Evolutionary conservation across 2,888 invertebrate genomes (phyloP).

Genomic region (Morpho achilles): DNA sequence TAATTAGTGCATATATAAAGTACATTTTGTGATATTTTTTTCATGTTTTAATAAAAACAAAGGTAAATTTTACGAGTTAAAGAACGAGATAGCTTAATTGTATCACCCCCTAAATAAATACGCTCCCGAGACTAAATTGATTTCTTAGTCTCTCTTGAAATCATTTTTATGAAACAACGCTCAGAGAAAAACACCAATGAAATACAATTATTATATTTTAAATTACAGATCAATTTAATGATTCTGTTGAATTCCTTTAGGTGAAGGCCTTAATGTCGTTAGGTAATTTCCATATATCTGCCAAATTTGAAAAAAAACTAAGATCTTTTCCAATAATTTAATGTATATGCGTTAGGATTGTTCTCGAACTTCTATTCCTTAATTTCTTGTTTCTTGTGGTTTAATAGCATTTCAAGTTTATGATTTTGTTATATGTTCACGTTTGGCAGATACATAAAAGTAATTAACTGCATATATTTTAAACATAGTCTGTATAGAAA

Average conservation of each 20-base stretch:
- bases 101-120: constrained; percentile 17
- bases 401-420: no score
- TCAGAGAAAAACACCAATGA: constrained; percentile 25
- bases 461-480: constrained; percentile 38
- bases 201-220: constrained; percentile 33
- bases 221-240: constrained; percentile 38
- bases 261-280: constrained; percentile 12
- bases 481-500: constrained; percentile 71
- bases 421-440: not conserved
- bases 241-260: constrained; percentile 15
- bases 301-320: constrained; percentile 3
- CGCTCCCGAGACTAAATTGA: constrained; percentile 16
- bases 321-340: no score
- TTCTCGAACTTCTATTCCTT: no score
- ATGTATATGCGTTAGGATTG: no score
- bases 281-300: constrained; percentile 5
- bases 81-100: constrained; percentile 21
- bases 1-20: no score
- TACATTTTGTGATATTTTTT: not conserved
- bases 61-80: constrained; percentile 2
- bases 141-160: constrained; percentile 17
- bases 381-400: no score
- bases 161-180: constrained; percentile 13
- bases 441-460: constrained; percentile 20
- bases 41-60: no score